These are phyloP conservation scores for Ancistrus triradiatus DNA, from an alignment of 2,113 vertebrate species.

Conservation along the genomic window DNA sequence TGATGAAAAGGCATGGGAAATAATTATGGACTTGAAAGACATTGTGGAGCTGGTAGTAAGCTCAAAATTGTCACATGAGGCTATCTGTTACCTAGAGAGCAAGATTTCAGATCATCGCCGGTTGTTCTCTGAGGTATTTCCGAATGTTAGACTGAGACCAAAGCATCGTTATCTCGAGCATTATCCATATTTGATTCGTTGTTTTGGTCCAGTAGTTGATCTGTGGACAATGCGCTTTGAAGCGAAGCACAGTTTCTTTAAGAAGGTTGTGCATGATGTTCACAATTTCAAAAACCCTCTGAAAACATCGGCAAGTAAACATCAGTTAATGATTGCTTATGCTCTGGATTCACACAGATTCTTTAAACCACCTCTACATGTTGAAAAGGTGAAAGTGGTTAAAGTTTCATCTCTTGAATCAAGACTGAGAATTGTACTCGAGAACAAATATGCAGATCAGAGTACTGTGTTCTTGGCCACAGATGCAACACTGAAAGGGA, in stretches of 20 bases:
- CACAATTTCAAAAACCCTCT: constrained; percentile 29
- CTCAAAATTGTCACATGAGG: constrained; percentile 19
- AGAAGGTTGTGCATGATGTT: constrained; percentile 12
- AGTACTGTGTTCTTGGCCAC: constrained; percentile 26
- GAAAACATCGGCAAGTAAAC: not conserved
- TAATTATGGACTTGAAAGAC: constrained; percentile 33
- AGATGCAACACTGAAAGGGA: constrained; percentile 23
- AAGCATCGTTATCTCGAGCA: constrained; percentile 33
- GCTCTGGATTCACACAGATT: constrained; percentile 21
- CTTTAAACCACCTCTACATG: constrained; percentile 29
- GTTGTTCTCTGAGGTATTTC: constrained; percentile 23
- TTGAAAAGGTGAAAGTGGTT: constrained; percentile 31
- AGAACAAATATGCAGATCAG: constrained; percentile 19
- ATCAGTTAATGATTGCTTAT: constrained; percentile 28
- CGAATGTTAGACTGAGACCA: constrained; percentile 13
- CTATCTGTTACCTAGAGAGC: constrained; percentile 13
- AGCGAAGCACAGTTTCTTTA: constrained; percentile 36
- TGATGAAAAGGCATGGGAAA: constrained; percentile 29
- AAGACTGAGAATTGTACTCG: constrained; percentile 13
- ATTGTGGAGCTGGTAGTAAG: constrained; percentile 15
- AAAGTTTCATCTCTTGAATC: constrained; percentile 25
- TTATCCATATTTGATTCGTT: constrained; percentile 4
- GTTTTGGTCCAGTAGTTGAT: constrained; percentile 26
- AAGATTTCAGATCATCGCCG: constrained; percentile 25
- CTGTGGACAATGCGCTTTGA: no score